A percentile compares a stretch with the other conserved stretches of the same genome.
These are phyloP conservation scores for Dolichopus griseipennis DNA, from an alignment of 2,888 invertebrate species.

Conservation along the genomic window DNA sequence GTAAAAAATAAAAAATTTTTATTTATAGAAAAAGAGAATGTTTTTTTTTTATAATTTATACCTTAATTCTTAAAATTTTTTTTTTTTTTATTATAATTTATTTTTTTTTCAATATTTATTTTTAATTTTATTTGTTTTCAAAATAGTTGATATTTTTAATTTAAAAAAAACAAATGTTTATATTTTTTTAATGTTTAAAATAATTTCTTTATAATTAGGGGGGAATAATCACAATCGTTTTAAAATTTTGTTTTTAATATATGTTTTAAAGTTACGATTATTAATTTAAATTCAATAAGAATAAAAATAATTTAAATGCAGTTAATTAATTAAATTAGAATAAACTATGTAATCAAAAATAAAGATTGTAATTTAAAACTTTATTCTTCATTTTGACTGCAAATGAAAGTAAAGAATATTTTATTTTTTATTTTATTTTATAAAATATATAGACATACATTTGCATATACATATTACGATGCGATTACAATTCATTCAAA, in stretches of 20 bases:
- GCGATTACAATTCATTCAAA: too few species aligned
- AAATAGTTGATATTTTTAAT: background rate
- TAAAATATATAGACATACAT: too few species aligned
- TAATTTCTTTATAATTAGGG: background rate
- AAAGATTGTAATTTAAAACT: too few species aligned
- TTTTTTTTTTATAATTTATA: too few species aligned
- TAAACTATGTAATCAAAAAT: too few species aligned
- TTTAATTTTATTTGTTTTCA: background rate
- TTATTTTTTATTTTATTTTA: too few species aligned
- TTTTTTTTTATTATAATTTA: background rate
- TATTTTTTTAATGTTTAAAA: background rate
- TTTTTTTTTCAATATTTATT: background rate
- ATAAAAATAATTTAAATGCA: background rate
- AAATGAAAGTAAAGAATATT: too few species aligned
- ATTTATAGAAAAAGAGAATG: too few species aligned
- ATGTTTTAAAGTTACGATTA: background rate
- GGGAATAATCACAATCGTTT: conserved; percentile 9
- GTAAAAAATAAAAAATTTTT: background rate
- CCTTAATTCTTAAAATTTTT: background rate
- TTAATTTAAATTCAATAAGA: background rate
- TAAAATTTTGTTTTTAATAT: background rate
- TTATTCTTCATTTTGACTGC: too few species aligned
- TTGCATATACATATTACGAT: too few species aligned
- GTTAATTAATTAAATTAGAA: too few species aligned
- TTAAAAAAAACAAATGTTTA: background rate